Evolutionary conservation across 2,888 invertebrate species (phyloP).

Genomic region (Lutraria lutraria): DNA sequence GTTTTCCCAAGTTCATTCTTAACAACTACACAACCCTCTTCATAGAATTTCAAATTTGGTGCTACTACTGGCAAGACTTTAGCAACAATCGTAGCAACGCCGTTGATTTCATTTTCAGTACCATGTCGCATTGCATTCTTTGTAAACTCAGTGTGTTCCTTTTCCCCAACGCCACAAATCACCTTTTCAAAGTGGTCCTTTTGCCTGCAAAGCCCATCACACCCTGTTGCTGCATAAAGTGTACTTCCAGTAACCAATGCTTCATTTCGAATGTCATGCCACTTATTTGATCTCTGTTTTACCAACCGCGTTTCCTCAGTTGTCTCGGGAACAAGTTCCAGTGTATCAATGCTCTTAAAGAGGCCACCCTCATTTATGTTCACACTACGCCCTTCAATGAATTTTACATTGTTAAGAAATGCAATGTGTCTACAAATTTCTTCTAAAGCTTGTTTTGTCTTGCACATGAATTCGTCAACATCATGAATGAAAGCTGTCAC

Average conservation of each 20-base stretch:
- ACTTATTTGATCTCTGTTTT: conserved; percentile 37
- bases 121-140: conserved; percentile 49
- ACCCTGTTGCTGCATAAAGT: conserved; percentile 26
- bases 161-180: conserved; percentile 19
- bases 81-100: conserved; percentile 55
- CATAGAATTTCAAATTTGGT: conserved; percentile 41
- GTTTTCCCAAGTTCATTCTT: background rate
- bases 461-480: conserved; percentile 37
- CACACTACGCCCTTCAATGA: too few relatives aligned
- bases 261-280: conserved; percentile 27
- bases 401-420: too few relatives aligned
- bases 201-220: conserved; percentile 24
- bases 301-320: conserved; percentile 17
- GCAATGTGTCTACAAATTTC: too few relatives aligned
- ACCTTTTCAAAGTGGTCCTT: conserved; percentile 44
- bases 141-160: background rate
- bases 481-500: conserved; percentile 49
- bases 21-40: conserved; percentile 57
- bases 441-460: too few relatives aligned
- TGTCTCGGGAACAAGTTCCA: too few relatives aligned
- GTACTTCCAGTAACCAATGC: conserved; percentile 30
- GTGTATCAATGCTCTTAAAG: background rate
- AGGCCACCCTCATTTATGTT: too few relatives aligned
- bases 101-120: conserved; percentile 58
- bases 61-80: conserved; percentile 38